Conservation (phyloP, 64 coral and sea anemone species). For the Montipora efflorescens region DNA sequence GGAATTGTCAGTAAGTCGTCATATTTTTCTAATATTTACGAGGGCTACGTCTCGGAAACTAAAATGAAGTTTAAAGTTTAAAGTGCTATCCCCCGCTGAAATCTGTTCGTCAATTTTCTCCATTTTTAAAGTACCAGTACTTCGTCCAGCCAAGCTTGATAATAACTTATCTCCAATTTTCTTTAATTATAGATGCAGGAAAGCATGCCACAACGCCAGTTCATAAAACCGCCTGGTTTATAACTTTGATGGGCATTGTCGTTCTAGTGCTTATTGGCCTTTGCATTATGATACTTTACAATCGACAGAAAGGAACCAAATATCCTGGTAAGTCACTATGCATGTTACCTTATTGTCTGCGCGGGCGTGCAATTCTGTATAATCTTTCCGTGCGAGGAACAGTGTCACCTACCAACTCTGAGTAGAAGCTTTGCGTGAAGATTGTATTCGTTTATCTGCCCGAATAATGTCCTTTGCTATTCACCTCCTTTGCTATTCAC, state of each 20-base stretch:
- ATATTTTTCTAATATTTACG: background rate
- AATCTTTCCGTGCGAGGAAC: too few relatives aligned
- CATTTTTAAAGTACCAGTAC: too few relatives aligned
- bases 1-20: constrained; percentile 16
- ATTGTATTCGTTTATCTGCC: too few relatives aligned
- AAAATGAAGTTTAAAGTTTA: too few relatives aligned
- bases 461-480: too few relatives aligned
- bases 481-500: too few relatives aligned
- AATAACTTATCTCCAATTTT: background rate
- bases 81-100: too few relatives aligned
- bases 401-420: too few relatives aligned
- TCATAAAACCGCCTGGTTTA: background rate
- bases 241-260: background rate
- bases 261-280: background rate
- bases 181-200: background rate
- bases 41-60: too few relatives aligned
- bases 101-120: too few relatives aligned
- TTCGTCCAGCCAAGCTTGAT: background rate
- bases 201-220: background rate
- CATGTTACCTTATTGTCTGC: background rate
- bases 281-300: background rate
- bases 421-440: too few relatives aligned
- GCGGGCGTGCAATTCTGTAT: background rate
- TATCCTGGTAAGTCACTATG: background rate
- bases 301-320: background rate